Percentiles rank a stretch among this genome's conserved stretches.
Evolutionary conservation across 2,113 vertebrate species (phyloP).

Genomic region (Ptyas mucosa): DNA sequence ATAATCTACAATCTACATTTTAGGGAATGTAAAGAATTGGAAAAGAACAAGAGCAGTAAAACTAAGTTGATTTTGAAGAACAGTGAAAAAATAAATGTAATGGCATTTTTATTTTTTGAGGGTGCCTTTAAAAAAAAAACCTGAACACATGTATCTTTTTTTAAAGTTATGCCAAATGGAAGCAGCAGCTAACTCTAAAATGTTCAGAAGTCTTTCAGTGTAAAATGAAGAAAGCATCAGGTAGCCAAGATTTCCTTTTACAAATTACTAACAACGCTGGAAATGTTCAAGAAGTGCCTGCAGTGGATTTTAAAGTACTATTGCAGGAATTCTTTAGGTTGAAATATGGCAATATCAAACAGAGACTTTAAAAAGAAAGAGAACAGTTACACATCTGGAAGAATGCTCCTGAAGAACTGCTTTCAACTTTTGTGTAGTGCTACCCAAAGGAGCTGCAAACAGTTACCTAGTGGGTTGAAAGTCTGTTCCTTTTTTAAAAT

Average conservation of each 20-base stretch:
- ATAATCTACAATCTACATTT: background rate
- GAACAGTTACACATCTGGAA: background rate
- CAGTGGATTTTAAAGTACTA: conserved; percentile 27
- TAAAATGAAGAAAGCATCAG: background rate
- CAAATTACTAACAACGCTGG: background rate
- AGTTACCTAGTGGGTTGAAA: conserved; percentile 20
- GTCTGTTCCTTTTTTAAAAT: conserved; percentile 16
- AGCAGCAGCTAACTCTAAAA: background rate
- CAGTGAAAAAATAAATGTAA: background rate
- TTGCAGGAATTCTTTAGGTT: conserved; percentile 3
- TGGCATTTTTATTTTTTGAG: background rate
- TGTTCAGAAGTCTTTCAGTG: background rate
- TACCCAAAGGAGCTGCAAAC: conserved; percentile 10
- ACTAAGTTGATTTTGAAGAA: background rate
- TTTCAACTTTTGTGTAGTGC: background rate
- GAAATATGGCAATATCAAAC: conserved; percentile 4
- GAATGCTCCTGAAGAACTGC: background rate
- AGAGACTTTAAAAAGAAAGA: conserved; percentile 22
- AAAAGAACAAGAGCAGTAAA: background rate
- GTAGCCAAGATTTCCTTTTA: conserved; percentile 4
- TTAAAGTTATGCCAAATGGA: background rate
- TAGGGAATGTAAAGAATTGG: background rate
- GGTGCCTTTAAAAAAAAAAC: background rate
- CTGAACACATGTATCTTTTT: background rate
- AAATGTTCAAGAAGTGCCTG: conserved; percentile 41